Percentiles rank a stretch among this genome's conserved stretches.
These are phyloP conservation scores for Luffia ferchaultella DNA, from an alignment of 2,888 invertebrate genomes.

Conservation along the genomic window DNA sequence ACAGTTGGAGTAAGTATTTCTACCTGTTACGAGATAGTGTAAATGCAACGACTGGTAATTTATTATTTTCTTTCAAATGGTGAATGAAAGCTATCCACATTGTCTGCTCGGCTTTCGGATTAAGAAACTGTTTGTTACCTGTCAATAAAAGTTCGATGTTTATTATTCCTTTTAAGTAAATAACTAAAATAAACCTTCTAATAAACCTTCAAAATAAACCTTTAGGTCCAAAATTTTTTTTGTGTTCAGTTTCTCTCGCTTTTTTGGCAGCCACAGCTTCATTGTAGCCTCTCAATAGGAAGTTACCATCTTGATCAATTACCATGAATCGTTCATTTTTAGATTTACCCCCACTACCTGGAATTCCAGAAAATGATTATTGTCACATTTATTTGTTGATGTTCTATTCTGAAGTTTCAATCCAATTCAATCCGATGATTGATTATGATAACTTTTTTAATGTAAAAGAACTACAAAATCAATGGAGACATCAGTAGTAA, in stretches of 20 bases:
- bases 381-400: too few species aligned
- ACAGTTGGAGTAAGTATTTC: slow-evolving; percentile 66
- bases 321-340: slow-evolving; percentile 81
- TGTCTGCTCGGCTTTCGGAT: slow-evolving; percentile 78
- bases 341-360: slow-evolving; percentile 74
- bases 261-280: slow-evolving; percentile 62
- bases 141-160: slow-evolving; percentile 5
- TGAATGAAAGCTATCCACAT: slow-evolving; percentile 85
- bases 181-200: neutral
- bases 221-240: slow-evolving; percentile 56
- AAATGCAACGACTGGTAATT: slow-evolving; percentile 94
- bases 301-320: slow-evolving; percentile 79
- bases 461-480: too few species aligned
- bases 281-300: slow-evolving; percentile 72
- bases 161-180: neutral
- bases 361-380: slow-evolving; percentile 8
- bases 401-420: too few species aligned
- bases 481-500: too few species aligned
- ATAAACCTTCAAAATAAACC: slow-evolving; percentile 24
- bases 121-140: slow-evolving; percentile 46
- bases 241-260: slow-evolving; percentile 45
- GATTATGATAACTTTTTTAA: too few species aligned
- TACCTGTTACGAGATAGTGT: slow-evolving; percentile 89
- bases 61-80: slow-evolving; percentile 81
- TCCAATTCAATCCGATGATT: too few species aligned